A percentile compares a stretch with the other conserved stretches of the same genome.
Evolutionary conservation across 1,140 invertebrate species (phyloP).

Genomic region (Leptoteleia sp.): DNA sequence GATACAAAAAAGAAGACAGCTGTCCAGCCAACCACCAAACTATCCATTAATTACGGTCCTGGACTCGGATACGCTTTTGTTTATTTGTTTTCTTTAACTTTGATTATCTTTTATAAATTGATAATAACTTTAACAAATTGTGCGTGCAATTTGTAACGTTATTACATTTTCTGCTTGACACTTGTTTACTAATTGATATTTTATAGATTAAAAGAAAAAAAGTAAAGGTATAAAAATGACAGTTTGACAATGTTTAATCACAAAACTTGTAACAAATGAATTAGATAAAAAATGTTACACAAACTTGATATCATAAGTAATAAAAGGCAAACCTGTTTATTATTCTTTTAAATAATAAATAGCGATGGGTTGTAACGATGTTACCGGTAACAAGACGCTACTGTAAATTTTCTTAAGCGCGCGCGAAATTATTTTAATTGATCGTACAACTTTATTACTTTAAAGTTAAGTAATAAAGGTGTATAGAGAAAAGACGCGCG

Average conservation of each 20-base stretch:
- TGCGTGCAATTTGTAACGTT: too few relatives aligned
- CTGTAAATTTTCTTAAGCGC: constrained; percentile 50
- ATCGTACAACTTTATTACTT: constrained; percentile 79
- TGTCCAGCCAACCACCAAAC: constrained; percentile 80
- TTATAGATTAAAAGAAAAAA: too few relatives aligned
- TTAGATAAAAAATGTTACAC: too few relatives aligned
- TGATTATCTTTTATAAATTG: constrained; percentile 28
- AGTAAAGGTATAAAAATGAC: too few relatives aligned
- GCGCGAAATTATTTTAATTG: constrained; percentile 74
- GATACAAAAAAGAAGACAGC: constrained; percentile 75
- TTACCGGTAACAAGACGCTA: constrained; percentile 71
- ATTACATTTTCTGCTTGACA: too few relatives aligned
- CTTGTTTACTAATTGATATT: too few relatives aligned
- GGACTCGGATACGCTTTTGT: constrained; percentile 19
- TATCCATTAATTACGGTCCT: constrained; percentile 78
- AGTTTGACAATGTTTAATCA: too few relatives aligned
- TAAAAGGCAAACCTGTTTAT: neutral
- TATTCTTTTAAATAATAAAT: constrained; percentile 66
- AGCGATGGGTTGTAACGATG: constrained; percentile 70
- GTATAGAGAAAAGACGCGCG: constrained; percentile 68
- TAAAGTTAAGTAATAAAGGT: constrained; percentile 76
- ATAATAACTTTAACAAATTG: too few relatives aligned
- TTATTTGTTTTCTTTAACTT: constrained; percentile 29
- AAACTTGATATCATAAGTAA: neutral
- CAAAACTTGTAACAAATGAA: too few relatives aligned